Base-by-base conservation (phyloP, 2,797 vertebrate species). In the Lindbergichthys nudifrons region DNA sequence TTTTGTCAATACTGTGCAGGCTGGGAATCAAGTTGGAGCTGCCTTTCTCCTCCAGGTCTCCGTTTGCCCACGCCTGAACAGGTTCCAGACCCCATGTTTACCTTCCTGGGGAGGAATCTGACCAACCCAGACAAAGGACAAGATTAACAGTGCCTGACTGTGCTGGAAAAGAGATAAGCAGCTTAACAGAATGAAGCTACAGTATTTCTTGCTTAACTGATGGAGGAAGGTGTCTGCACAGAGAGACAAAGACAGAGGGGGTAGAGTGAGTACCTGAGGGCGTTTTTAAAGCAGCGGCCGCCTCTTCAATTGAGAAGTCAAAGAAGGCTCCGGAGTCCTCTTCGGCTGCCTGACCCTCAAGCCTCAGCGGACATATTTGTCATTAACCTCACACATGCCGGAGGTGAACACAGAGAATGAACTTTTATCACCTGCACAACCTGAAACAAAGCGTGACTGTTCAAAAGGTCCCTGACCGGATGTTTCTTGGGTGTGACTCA, bases 91-190 rank as follows among this genome's bases (percentile, higher is more conserved):
- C 47, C 61, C 2, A 9, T 87, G 80, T 92, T 93, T 92, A 91
- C 89, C 81, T 79, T 91, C 81, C 83, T 75, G 82, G 77, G 72
- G 70, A 89, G 88, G 89, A 91, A 90, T 90, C 83, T 73, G 80
- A 83, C 73, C 80, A 88, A 56, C 65, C 68, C 86, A 88, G 88
- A 93, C 89, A 93, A 92, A 90, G 83, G 90, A 88, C 82, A 63
- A 92, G 91, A 93, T 93, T 93, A 93, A 92, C 84, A 87, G 82
- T 75, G 82, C 78, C 88, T 87, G 87, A 84, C 80, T 91, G 82
- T 87, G 83, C 89, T 89, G 90, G 81, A 79, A 75, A 53, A 77
- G 76, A 92, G 92, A 93, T 93, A 94, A 95, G 89, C 60, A 87
- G 89, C 89, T 93, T 93, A 92, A 76, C 80, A 77, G 82, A 91